Percentiles rank a stretch among this genome's conserved stretches.
These are phyloP conservation scores for Cyclura pinguis DNA, from an alignment of 2,797 vertebrate species.

Conservation along the genomic window DNA sequence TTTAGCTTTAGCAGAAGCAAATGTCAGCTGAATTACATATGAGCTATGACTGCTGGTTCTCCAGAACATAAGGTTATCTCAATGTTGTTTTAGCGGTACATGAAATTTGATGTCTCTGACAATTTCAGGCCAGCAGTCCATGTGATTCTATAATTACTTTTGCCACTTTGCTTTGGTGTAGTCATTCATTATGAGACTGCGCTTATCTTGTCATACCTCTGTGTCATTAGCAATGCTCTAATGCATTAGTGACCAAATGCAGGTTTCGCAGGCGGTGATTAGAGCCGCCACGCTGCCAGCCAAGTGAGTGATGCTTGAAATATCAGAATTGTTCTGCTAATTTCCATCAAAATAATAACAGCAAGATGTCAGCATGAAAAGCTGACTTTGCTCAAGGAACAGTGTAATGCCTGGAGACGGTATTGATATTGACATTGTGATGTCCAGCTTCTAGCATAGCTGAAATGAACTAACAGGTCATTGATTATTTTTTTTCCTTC, in stretches of 20 bases:
- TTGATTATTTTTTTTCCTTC: neutral
- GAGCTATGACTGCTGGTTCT: conserved; percentile 50
- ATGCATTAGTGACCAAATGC: conserved; percentile 79
- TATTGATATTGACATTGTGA: conserved; percentile 7
- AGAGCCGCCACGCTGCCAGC: conserved; percentile 64
- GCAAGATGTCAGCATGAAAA: neutral
- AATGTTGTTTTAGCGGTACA: conserved; percentile 67
- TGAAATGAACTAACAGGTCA: neutral
- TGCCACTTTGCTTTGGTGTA: conserved; percentile 76
- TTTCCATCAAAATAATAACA: conserved; percentile 55
- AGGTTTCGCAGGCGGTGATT: conserved; percentile 73
- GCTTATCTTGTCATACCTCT: conserved; percentile 83
- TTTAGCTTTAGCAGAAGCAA: conserved; percentile 62
- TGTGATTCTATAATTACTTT: conserved; percentile 77
- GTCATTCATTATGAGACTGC: conserved; percentile 69
- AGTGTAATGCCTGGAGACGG: conserved; percentile 27
- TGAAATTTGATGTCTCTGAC: conserved; percentile 69
- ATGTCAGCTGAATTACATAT: conserved; percentile 61
- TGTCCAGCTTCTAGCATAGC: conserved; percentile 10
- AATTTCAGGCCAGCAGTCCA: conserved; percentile 66
- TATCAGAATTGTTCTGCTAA: conserved; percentile 53
- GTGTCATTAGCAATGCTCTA: conserved; percentile 76
- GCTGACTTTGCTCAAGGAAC: conserved; percentile 13
- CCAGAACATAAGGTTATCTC: conserved; percentile 79
- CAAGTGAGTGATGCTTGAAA: conserved; percentile 73